phyloP scores from a whole-genome alignment of 53 echinoderm and acorn worm genomes.

The Astropecten irregularis region DNA sequence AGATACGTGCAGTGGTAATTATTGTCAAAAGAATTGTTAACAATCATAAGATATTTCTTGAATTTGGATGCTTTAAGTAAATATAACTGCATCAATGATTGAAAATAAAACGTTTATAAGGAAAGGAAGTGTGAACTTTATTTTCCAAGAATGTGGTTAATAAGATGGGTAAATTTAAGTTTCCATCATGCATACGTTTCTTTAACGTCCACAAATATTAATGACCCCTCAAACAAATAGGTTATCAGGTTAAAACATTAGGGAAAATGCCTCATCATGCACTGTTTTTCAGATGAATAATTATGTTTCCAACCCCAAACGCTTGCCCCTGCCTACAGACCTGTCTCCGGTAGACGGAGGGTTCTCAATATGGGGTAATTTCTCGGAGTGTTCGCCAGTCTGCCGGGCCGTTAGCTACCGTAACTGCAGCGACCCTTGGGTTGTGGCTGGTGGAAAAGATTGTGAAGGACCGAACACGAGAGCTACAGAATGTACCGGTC shows the following conservation, averaged over 20 bases:
- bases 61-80: background rate
- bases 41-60: background rate
- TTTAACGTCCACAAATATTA: too few relatives aligned
- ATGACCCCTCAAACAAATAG: too few relatives aligned
- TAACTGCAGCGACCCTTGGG: slow-evolving; percentile 76
- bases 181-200: too few relatives aligned
- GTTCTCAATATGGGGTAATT: slow-evolving; percentile 75
- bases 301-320: too few relatives aligned
- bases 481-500: slow-evolving; percentile 26
- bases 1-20: slow-evolving; percentile 70
- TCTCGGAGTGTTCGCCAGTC: slow-evolving; percentile 58
- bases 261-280: too few relatives aligned
- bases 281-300: too few relatives aligned
- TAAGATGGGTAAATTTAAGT: too few relatives aligned
- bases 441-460: slow-evolving; percentile 61
- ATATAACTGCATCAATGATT: background rate
- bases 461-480: slow-evolving; percentile 72
- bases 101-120: too few relatives aligned
- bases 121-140: too few relatives aligned
- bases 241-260: too few relatives aligned
- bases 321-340: too few relatives aligned
- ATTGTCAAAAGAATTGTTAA: too few relatives aligned
- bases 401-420: slow-evolving; percentile 68
- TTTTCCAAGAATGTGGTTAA: background rate
- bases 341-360: slow-evolving; percentile 78